Conservation (phyloP, 2,797 vertebrate species). For the Falco berigora region DNA sequence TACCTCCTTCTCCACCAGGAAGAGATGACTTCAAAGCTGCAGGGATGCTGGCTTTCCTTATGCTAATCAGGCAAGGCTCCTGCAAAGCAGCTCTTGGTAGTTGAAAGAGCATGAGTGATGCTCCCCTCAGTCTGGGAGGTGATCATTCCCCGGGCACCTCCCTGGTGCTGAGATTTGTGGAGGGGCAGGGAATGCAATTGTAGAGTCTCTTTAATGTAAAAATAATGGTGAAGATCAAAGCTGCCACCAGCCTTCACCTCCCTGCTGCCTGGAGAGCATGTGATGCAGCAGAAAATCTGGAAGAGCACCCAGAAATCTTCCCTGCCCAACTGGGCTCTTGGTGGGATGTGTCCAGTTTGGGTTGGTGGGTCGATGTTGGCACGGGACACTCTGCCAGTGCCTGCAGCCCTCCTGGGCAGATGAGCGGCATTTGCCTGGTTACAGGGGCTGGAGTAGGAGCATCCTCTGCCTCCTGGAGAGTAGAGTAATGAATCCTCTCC, state of each 20-base stretch:
- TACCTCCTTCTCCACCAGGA: background rate
- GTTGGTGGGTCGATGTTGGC: background rate
- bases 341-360: background rate
- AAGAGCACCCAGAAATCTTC: background rate
- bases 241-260: background rate
- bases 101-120: conserved; percentile 31
- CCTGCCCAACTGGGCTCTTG: background rate
- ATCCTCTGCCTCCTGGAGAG: background rate
- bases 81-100: background rate
- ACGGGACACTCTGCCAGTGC: background rate
- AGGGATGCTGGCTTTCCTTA: background rate
- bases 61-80: background rate
- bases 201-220: conserved; percentile 41
- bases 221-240: background rate
- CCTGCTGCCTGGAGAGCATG: background rate
- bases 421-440: rapidly evolving
- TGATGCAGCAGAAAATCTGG: background rate
- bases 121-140: background rate
- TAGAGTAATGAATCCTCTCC: rapidly evolving
- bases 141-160: background rate
- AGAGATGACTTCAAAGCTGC: background rate
- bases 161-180: background rate
- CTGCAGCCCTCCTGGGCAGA: background rate
- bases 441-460: background rate
- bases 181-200: background rate